A percentile compares a stretch with the other conserved stretches of the same genome.
Evolutionary conservation across 2,797 vertebrate species (phyloP).

Genomic region (Darevskia mixta): DNA sequence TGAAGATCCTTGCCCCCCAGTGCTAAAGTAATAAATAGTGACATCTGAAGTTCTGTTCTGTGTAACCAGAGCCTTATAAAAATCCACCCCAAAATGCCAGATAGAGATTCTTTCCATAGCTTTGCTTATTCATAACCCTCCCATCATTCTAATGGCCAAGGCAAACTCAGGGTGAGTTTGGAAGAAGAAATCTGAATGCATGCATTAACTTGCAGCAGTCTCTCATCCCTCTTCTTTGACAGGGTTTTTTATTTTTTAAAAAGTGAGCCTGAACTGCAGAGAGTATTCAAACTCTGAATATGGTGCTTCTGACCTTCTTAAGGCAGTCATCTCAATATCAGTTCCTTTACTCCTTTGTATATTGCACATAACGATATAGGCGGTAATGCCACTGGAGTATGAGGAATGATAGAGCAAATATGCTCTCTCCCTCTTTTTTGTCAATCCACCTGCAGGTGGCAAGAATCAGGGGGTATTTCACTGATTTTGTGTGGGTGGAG

Average conservation of each 20-base stretch:
- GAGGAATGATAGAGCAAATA: neutral
- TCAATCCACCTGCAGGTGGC: neutral
- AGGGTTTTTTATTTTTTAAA: neutral
- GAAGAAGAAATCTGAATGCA: neutral
- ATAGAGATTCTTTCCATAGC: neutral
- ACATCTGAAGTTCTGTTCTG: constrained; percentile 19
- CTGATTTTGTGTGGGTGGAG: neutral
- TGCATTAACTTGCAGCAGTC: neutral
- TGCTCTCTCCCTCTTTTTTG: neutral
- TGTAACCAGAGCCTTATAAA: neutral
- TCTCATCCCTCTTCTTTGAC: neutral
- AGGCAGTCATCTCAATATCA: neutral
- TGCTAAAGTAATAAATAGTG: constrained; percentile 26
- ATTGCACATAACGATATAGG: neutral
- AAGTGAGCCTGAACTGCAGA: neutral
- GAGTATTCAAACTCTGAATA: neutral
- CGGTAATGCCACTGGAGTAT: neutral
- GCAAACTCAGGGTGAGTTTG: neutral
- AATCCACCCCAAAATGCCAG: constrained; percentile 32
- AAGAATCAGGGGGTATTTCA: neutral
- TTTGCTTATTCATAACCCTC: constrained; percentile 25
- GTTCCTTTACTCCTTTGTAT: neutral
- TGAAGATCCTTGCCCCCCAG: neutral
- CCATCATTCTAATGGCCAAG: neutral
- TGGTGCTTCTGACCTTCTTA: neutral